A percentile compares a stretch with the other conserved stretches of the same genome.
Conservation (phyloP, 2,888 invertebrate genomes). For the Apotomis turbidana region DNA sequence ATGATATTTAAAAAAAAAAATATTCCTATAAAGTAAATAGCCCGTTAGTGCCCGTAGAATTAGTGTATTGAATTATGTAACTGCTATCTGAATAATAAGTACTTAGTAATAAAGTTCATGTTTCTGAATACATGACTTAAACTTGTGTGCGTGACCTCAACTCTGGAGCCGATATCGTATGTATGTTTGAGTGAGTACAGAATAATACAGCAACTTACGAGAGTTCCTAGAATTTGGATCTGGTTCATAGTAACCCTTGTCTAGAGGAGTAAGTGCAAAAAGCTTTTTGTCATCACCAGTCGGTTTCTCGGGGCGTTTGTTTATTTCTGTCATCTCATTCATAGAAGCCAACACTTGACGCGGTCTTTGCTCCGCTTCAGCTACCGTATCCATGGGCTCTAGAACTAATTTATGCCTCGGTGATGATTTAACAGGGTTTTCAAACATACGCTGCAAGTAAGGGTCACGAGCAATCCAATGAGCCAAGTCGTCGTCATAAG, state of each 20-base stretch:
- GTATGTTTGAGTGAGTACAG: no score
- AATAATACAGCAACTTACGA: conserved; percentile 50
- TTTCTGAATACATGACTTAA: no score
- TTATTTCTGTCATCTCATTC: conserved; percentile 15
- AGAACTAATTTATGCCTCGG: conserved; percentile 10
- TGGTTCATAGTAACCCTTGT: conserved; percentile 58
- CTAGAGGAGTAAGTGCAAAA: conserved; percentile 63
- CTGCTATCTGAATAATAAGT: no score
- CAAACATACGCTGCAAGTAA: conserved; percentile 46
- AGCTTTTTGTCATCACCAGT: conserved; percentile 43
- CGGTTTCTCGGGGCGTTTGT: conserved; percentile 36
- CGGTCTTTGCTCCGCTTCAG: not conserved
- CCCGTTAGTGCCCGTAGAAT: no score
- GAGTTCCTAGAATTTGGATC: conserved; percentile 42
- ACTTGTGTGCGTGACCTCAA: no score
- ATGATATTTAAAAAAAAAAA: no score
- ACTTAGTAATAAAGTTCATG: no score
- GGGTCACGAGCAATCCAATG: conserved; percentile 50
- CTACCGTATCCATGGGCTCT: not conserved
- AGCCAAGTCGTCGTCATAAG: conserved; percentile 50
- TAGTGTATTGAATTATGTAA: no score
- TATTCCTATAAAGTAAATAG: no score
- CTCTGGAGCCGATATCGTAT: no score
- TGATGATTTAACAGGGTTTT: conserved; percentile 28
- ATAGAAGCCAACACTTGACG: conserved; percentile 1